These are phyloP conservation scores for Lethrus apterus DNA, from an alignment of 1,140 invertebrate species.

Conservation along the genomic window DNA sequence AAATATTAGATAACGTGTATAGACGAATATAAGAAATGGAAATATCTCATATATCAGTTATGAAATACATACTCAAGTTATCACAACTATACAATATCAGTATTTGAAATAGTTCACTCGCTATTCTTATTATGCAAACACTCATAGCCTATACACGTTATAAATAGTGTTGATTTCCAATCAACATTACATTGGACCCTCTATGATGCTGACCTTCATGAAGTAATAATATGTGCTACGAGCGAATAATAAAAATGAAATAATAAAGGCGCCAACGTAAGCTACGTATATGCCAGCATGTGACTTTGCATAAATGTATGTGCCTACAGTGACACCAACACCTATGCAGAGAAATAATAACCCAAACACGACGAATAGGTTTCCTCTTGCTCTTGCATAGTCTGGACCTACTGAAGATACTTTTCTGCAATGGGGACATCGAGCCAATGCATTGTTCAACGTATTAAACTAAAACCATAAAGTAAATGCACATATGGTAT, in stretches of 20 bases:
- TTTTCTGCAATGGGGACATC: constrained; percentile 92
- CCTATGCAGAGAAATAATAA: constrained; percentile 65
- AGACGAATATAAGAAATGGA: too few relatives aligned
- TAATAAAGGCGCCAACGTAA: constrained; percentile 73
- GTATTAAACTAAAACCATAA: constrained; percentile 77
- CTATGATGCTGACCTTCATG: constrained; percentile 83
- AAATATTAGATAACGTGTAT: too few relatives aligned
- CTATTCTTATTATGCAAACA: too few relatives aligned
- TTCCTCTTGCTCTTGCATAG: constrained; percentile 70
- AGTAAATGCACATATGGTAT: constrained; percentile 5
- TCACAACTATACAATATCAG: too few relatives aligned
- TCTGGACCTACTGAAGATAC: constrained; percentile 85
- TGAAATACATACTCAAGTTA: too few relatives aligned
- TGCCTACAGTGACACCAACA: constrained; percentile 68
- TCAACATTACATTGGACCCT: constrained; percentile 63
- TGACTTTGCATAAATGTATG: constrained; percentile 47
- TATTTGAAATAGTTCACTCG: too few relatives aligned
- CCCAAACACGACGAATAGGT: constrained; percentile 71
- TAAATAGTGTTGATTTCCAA: too few relatives aligned
- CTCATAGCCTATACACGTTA: too few relatives aligned
- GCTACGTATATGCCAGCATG: constrained; percentile 74
- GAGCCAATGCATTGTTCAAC: constrained; percentile 85
- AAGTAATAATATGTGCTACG: constrained; percentile 81
- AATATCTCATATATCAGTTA: too few relatives aligned
- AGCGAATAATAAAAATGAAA: constrained; percentile 63